These are phyloP conservation scores for Haliaeetus leucogaster DNA, from an alignment of 2,113 vertebrate genomes.

Conservation along the genomic window DNA sequence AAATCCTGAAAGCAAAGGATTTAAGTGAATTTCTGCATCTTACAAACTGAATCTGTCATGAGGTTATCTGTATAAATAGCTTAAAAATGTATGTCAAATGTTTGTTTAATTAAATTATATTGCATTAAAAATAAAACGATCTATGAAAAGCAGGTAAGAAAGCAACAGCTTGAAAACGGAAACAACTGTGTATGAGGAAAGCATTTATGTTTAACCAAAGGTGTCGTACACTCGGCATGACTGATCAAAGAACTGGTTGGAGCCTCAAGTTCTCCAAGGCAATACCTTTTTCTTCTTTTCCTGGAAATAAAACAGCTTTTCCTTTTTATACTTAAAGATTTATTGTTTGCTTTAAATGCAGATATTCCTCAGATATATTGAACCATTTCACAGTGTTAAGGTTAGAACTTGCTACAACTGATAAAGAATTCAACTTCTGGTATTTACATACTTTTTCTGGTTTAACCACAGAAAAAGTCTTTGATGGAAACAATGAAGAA, in stretches of 20 bases:
- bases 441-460: neutral
- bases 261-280: neutral
- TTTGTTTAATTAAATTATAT: neutral
- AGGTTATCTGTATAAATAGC: neutral
- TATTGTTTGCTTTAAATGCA: neutral
- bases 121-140: neutral
- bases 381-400: neutral
- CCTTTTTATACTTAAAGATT: neutral
- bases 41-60: neutral
- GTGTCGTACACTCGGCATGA: neutral
- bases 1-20: neutral
- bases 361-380: neutral
- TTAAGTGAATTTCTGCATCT: neutral
- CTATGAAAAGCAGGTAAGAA: neutral
- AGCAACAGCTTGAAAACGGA: neutral
- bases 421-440: neutral
- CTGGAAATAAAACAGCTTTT: neutral
- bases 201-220: neutral
- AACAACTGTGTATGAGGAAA: neutral
- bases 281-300: neutral
- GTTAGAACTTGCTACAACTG: neutral
- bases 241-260: accelerated
- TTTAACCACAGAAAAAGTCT: neutral
- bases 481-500: neutral
- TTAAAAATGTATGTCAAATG: neutral